Percentiles rank a stretch among this genome's conserved stretches.
phyloP scores from a whole-genome alignment of 2,797 vertebrate species.

The Oreochromis grahami region DNA sequence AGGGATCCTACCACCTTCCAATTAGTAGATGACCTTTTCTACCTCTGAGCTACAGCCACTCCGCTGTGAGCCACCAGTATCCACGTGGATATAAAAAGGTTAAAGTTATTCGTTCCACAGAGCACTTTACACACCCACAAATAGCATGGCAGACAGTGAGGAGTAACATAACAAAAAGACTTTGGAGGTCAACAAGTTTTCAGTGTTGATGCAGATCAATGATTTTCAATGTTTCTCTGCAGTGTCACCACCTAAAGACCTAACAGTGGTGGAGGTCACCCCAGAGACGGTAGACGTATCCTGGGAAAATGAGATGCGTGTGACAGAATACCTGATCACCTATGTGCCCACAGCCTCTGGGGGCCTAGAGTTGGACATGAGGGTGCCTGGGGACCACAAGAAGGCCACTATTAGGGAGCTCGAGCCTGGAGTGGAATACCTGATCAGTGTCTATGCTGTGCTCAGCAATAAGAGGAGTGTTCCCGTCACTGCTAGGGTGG shows the following conservation, averaged over 20 bases:
- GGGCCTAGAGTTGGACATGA: slow-evolving; percentile 89
- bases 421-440: slow-evolving; percentile 94
- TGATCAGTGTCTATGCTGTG: slow-evolving; percentile 94
- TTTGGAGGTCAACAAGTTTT: not conserved
- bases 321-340: slow-evolving; percentile 87
- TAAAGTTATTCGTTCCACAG: not conserved
- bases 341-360: slow-evolving; percentile 86
- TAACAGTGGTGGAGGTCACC: slow-evolving; percentile 85
- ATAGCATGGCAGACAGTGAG: not conserved
- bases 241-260: slow-evolving; percentile 93
- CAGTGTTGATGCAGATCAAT: not conserved
- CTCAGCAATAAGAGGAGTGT: slow-evolving; percentile 92
- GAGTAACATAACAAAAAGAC: not conserved
- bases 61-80: not conserved
- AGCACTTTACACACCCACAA: not conserved
- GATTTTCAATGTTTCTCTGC: slow-evolving; percentile 16
- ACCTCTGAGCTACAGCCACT: not conserved
- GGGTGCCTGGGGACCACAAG: slow-evolving; percentile 87
- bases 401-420: slow-evolving; percentile 85
- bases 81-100: not conserved
- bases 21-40: not conserved
- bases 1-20: not conserved
- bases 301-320: slow-evolving; percentile 92
- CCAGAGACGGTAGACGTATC: slow-evolving; percentile 90
- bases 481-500: slow-evolving; percentile 91